Evolutionary conservation across 2,797 vertebrate genomes (phyloP).

Genomic region (Coluber constrictor): DNA sequence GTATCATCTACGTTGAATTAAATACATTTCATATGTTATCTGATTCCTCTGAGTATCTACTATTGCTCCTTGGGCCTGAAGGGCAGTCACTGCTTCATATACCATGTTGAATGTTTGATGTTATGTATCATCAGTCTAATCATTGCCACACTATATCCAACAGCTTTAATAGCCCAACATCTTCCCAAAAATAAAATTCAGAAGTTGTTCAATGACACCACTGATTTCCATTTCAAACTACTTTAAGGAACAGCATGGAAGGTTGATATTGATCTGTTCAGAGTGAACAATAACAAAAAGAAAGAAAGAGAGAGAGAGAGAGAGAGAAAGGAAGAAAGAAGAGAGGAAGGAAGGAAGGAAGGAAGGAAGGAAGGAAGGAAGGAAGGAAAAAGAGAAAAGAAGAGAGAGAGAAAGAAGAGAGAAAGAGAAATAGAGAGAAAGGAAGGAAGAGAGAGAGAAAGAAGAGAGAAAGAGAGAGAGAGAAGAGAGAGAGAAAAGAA

Average conservation of each 20-base stretch:
- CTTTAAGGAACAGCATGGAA: not conserved
- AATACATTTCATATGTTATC: not conserved
- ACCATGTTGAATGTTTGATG: slow-evolving; percentile 8
- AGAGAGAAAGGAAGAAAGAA: not conserved
- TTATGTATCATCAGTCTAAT: not conserved
- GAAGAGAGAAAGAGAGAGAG: too few relatives aligned
- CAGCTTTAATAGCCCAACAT: not conserved
- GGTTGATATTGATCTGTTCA: not conserved
- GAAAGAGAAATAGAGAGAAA: too few relatives aligned
- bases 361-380: too few relatives aligned
- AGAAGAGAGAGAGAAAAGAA: too few relatives aligned
- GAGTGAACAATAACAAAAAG: not conserved
- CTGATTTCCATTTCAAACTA: not conserved
- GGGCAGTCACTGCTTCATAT: slow-evolving; percentile 27
- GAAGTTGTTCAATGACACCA: not conserved
- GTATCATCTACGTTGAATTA: not conserved
- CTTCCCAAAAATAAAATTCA: not conserved
- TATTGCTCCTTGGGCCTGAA: slow-evolving; percentile 5
- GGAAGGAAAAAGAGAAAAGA: too few relatives aligned
- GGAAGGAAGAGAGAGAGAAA: too few relatives aligned
- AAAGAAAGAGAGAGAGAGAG: too few relatives aligned
- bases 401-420: too few relatives aligned
- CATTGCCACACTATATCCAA: not conserved
- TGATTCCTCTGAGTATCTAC: slow-evolving; percentile 15
- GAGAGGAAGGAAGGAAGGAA: not conserved